Evolutionary conservation across 2,888 invertebrate genomes (phyloP).

Genomic region (Diaphora mendica): DNA sequence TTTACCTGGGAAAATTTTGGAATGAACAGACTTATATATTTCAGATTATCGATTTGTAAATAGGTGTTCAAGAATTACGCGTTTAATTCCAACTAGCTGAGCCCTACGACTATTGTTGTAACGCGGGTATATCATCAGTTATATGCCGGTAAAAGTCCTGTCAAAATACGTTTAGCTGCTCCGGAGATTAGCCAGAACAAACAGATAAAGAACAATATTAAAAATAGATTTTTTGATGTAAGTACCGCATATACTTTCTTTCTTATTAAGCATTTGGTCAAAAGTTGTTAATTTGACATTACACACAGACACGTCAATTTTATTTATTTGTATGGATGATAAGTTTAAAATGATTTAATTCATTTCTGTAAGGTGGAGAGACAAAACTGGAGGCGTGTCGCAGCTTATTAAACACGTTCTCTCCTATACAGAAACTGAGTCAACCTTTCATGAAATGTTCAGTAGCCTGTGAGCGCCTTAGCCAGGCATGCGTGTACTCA

Average conservation of each 20-base stretch:
- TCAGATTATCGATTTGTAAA: slow-evolving; percentile 33
- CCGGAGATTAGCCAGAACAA: too few relatives aligned
- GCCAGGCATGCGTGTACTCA: slow-evolving; percentile 35
- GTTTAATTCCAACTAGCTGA: slow-evolving; percentile 25
- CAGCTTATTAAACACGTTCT: slow-evolving; percentile 38
- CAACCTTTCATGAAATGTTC: slow-evolving; percentile 15
- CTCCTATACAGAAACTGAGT: slow-evolving; percentile 28
- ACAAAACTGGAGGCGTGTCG: slow-evolving; percentile 33
- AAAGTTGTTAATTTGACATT: too few relatives aligned
- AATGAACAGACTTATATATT: slow-evolving; percentile 23
- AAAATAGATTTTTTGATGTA: too few relatives aligned
- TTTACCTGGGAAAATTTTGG: slow-evolving; percentile 5
- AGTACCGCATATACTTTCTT: too few relatives aligned
- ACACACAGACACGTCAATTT: too few relatives aligned
- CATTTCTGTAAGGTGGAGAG: slow-evolving; percentile 23
- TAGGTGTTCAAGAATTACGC: slow-evolving; percentile 34
- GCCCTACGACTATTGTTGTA: too few relatives aligned
- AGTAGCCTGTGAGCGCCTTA: slow-evolving; percentile 13
- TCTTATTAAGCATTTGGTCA: too few relatives aligned
- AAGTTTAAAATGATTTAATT: slow-evolving; percentile 36
- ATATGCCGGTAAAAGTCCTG: too few relatives aligned
- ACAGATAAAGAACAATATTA: too few relatives aligned
- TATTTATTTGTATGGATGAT: too few relatives aligned
- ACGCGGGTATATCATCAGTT: too few relatives aligned
- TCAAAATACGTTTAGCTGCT: too few relatives aligned